Conservation (phyloP, 2,113 vertebrate genomes). For the Hemicordylus capensis region DNA sequence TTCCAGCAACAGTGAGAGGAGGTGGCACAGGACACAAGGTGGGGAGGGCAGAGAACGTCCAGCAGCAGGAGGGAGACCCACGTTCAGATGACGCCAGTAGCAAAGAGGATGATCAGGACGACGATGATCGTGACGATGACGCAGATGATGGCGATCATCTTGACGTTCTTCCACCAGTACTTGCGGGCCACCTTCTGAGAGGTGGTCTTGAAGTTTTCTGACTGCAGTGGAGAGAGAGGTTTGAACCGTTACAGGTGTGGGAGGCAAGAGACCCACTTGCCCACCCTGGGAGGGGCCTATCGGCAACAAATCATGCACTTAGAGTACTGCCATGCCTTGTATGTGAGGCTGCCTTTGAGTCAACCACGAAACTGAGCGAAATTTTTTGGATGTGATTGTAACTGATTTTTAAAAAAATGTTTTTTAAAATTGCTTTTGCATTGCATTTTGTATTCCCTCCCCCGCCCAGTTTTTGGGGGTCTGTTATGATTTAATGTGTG, state of each 20-base stretch:
- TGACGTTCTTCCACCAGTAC: constrained; percentile 96
- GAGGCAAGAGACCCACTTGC: not conserved
- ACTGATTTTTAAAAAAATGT: too few species aligned
- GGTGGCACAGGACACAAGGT: not conserved
- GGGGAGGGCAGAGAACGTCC: not conserved
- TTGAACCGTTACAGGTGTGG: not conserved
- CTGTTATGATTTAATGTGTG: too few species aligned
- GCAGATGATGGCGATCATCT: constrained; percentile 86
- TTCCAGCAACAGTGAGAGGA: not conserved
- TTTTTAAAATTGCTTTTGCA: too few species aligned
- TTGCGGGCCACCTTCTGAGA: constrained; percentile 90
- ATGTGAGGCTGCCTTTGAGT: too few species aligned
- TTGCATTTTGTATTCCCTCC: too few species aligned
- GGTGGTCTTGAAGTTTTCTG: constrained; percentile 92
- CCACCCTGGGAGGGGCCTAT: not conserved
- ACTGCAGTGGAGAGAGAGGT: constrained; percentile 68
- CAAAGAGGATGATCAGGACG: constrained; percentile 87
- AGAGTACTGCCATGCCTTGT: too few species aligned
- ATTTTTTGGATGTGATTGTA: too few species aligned
- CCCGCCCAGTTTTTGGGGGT: too few species aligned
- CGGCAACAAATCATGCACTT: too few species aligned
- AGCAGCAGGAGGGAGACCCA: constrained; percentile 20
- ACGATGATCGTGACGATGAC: constrained; percentile 83
- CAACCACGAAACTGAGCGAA: too few species aligned
- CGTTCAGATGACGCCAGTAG: constrained; percentile 84